Evolutionary conservation across 2,888 invertebrate genomes (phyloP).

Genomic region (Aradus depressus): DNA sequence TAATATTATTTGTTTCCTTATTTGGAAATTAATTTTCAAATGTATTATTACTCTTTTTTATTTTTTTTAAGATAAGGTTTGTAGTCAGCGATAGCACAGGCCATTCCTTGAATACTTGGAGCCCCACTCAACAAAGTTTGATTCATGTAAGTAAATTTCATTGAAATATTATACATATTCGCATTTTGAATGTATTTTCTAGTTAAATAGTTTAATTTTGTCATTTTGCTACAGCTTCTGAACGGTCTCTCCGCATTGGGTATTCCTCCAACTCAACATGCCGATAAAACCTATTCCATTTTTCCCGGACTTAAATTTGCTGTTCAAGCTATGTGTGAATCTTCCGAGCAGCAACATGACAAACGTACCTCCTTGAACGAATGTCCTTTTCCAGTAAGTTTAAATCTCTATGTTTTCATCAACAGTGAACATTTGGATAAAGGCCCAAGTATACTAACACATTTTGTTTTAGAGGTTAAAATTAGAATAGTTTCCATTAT

Average conservation of each 20-base stretch:
- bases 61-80: slow-evolving; percentile 57
- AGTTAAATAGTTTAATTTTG: neutral
- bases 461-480: no score
- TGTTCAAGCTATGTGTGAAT: slow-evolving; percentile 72
- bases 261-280: slow-evolving; percentile 43
- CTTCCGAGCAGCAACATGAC: slow-evolving; percentile 61
- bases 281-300: slow-evolving; percentile 49
- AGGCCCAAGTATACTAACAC: no score
- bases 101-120: slow-evolving; percentile 78
- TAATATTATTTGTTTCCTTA: neutral
- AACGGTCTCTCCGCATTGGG: slow-evolving; percentile 75
- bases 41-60: neutral
- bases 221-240: slow-evolving; percentile 53
- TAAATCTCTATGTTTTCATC: no score
- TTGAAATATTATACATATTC: no score
- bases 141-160: slow-evolving; percentile 54
- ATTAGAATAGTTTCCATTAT: no score
- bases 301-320: slow-evolving; percentile 78
- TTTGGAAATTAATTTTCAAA: neutral
- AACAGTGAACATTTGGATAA: no score
- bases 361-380: slow-evolving; percentile 41
- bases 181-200: neutral
- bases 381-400: slow-evolving; percentile 38
- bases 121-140: slow-evolving; percentile 68
- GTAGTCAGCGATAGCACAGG: slow-evolving; percentile 79